Base-by-base conservation (phyloP, 2,797 vertebrate species). In the Periophthalmus magnuspinnatus region DNA sequence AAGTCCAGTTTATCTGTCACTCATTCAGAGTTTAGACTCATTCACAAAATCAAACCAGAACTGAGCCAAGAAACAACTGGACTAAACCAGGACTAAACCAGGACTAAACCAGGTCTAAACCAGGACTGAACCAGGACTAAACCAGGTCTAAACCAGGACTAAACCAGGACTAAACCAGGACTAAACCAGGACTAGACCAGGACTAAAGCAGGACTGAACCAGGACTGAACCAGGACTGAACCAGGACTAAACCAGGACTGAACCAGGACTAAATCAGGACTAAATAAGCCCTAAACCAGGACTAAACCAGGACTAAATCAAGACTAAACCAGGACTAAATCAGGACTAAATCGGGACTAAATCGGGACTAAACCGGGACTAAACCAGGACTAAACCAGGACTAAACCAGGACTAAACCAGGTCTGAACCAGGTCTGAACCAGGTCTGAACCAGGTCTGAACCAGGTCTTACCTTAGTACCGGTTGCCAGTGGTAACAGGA, bases 381-480 rank as follows among this genome's bases (percentile, higher is more conserved):
- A 19, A 50, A 19, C 47, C 47, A 5, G 17, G 17, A 19, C 47
- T 19, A 50, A 50, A 50, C 17, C 47, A 19, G 5, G 47, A 19
- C 47, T 19, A 6, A 50, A 50, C 17, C 17, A 19, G 48, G 48
- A 50, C 5, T 50, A n/a, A 50, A 50, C 17, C 28, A 58, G 56
- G 56, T 16, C 57, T 59, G 19, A 34, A 59, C 28, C 57, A 59
- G 57, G 28, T 7, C 32, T 59, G 36, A 59, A 59, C 16, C 57
- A 59, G 57, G 57, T 19, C 59, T 45, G 47, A 63, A 63, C 11
- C 13, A 45, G 21, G n/a, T 13, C 38, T 63, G 47, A 63, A 22
- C 1, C 61, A 45, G 38, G 61, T 5, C 22, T 47, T 61, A 61
- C 59, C 59, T 36, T 61, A 34, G 59, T 61, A 14, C 59, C 41